Evolutionary conservation across 2,888 invertebrate genomes (phyloP), one percentile per base, ranked within the genome.

Genomic region (Harpagoxenus sublaevis): DNA sequence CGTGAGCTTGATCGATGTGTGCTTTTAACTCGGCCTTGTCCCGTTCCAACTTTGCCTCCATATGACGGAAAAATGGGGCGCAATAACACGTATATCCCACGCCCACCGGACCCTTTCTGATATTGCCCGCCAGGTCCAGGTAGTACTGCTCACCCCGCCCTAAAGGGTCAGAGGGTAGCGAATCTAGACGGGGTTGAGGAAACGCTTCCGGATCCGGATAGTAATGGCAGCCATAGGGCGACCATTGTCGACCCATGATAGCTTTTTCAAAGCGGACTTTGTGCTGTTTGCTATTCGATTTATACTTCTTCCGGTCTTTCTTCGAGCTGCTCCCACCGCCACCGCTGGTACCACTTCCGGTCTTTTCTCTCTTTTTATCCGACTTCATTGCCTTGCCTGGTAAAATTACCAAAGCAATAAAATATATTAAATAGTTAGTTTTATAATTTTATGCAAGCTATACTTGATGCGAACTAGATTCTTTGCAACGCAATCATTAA

Each of bases 61-160:
- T 97, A 89, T 98, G 98, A 87, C 98, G 97, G 93, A 99, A 97
- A 95, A 98, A 97, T 0, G 99, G 99, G 0, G 98, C 98, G 94
- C 99, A 99, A 94, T 98, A 98, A 95, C 98, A 99, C 0, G 98
- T 98, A 94, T 98, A 98, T 0, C 98, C 98, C 2, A 98, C 97
- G 0, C 99, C 99, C n/a, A 99, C 97, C 0, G 99, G 99, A 1
- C 99, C 99, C 95, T 99, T 99, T 91, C 98, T 97, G 86, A 99
- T 98, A 94, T 99, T 99, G 2, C 99, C 99, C 18, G 98, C 99
- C 89, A 99, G 96, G 95, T 99, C 99, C 90, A 99, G 96, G 95
- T 97, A 99, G 95, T 99, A 99, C 95, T 99, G 99, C 95, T 99
- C 98, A 85, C 99, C 99, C 92, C 97, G 97, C 91, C 96, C 96